Percentiles rank a stretch among this genome's conserved stretches.
These are phyloP conservation scores for Rhincodon typus DNA, from an alignment of 2,797 vertebrate species.

Conservation along the genomic window DNA sequence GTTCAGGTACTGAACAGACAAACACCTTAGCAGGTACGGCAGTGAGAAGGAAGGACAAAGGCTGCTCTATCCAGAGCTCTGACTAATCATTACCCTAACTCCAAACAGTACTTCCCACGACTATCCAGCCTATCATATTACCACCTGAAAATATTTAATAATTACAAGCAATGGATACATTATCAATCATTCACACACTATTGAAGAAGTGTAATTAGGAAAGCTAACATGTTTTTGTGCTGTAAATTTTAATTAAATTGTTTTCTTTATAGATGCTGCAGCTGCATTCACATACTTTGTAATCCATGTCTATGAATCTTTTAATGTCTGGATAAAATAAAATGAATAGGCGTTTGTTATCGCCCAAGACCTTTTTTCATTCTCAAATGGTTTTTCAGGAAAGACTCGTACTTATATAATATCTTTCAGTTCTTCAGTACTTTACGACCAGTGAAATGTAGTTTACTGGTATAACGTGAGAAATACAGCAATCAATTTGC, in stretches of 20 bases:
- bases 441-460: background rate
- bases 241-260: conserved; percentile 19
- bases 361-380: too few relatives aligned
- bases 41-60: background rate
- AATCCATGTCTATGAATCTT: background rate
- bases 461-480: background rate
- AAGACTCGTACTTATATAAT: background rate
- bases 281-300: background rate
- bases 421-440: too few relatives aligned
- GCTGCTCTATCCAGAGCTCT: background rate
- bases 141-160: conserved; percentile 27
- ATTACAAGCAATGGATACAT: conserved; percentile 28
- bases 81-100: background rate
- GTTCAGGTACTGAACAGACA: background rate
- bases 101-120: conserved; percentile 19
- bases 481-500: background rate
- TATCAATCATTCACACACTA: background rate
- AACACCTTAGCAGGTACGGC: background rate
- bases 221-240: too few relatives aligned
- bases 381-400: background rate
- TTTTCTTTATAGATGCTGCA: background rate
- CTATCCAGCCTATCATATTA: conserved; percentile 21
- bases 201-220: background rate
- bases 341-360: background rate
- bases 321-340: background rate